Evolutionary conservation across 1,140 invertebrate species (phyloP).

Genomic region (Macrobrachium nipponense): DNA sequence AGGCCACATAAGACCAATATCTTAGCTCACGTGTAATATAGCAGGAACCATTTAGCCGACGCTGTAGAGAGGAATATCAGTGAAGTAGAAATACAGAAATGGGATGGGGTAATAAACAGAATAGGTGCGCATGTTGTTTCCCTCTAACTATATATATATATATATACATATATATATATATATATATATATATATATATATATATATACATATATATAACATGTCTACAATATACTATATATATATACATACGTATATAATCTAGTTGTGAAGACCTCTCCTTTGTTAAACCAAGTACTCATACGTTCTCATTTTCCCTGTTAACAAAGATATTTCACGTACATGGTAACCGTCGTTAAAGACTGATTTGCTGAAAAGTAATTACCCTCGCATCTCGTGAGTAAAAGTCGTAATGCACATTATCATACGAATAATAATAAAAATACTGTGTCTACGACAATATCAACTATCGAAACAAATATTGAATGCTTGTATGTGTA

Average conservation of each 20-base stretch:
- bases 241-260: neutral
- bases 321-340: too few relatives aligned
- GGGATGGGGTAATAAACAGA: neutral
- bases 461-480: too few relatives aligned
- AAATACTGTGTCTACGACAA: neutral
- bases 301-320: too few relatives aligned
- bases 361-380: too few relatives aligned
- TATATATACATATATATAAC: too few relatives aligned
- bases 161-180: neutral
- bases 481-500: too few relatives aligned
- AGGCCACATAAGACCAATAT: too few relatives aligned
- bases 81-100: neutral
- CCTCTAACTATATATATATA: neutral
- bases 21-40: too few relatives aligned
- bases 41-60: neutral
- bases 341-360: too few relatives aligned
- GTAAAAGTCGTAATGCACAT: neutral
- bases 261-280: too few relatives aligned
- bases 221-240: neutral
- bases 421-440: conserved; percentile 8
- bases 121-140: neutral
- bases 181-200: neutral
- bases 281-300: too few relatives aligned
- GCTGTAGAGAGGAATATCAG: neutral
- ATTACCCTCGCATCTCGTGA: neutral